phyloP scores from a whole-genome alignment of 2,797 vertebrate species.

The Rhinella marina region DNA sequence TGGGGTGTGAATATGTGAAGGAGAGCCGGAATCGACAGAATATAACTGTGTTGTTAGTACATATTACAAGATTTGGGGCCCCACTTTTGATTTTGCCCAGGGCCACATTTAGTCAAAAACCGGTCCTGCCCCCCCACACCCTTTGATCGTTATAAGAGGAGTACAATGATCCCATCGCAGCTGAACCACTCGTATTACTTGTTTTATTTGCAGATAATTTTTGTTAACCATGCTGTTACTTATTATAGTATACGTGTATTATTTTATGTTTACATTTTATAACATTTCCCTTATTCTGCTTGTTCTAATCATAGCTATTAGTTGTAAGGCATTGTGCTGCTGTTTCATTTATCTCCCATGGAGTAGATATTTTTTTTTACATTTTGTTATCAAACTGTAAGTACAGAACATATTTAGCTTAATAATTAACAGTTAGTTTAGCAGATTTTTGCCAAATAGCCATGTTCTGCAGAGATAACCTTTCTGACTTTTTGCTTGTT shows the following conservation, averaged over 20 bases:
- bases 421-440: conserved; percentile 58
- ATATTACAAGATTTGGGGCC: too few species aligned
- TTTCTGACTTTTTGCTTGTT: conserved; percentile 64
- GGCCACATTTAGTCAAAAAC: too few species aligned
- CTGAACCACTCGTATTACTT: too few species aligned
- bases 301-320: background rate
- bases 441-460: conserved; percentile 12
- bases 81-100: too few species aligned
- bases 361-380: background rate
- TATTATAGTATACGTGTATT: background rate
- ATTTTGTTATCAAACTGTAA: conserved; percentile 53
- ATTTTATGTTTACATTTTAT: background rate
- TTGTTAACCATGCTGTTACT: background rate
- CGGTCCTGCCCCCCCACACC: too few species aligned
- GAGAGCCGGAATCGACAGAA: too few species aligned
- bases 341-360: background rate
- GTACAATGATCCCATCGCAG: too few species aligned
- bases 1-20: too few species aligned
- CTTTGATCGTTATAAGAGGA: too few species aligned
- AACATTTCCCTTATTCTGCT: background rate
- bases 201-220: background rate
- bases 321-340: background rate
- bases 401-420: background rate
- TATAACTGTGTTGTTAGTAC: too few species aligned
- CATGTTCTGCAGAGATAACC: conserved; percentile 39